Conservation (phyloP, 2,113 vertebrate genomes). For the Crotalus viridis region DNA sequence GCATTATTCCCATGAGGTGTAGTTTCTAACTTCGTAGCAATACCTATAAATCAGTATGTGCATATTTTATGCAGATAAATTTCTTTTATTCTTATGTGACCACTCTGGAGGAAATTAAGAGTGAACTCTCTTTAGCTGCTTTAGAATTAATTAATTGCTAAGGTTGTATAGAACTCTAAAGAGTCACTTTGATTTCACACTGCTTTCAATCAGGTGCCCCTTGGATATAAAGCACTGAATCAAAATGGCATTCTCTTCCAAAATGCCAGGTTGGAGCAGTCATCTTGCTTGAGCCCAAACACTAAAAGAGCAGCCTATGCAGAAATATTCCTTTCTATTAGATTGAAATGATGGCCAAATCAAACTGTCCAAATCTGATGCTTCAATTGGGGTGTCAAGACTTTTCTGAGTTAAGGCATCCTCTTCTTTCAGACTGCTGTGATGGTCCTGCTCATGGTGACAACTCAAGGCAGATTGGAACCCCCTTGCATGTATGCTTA, state of each 20-base stretch:
- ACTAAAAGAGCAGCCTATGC: background rate
- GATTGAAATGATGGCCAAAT: background rate
- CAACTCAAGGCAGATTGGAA: background rate
- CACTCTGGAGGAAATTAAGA: background rate
- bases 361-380: background rate
- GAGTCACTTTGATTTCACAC: background rate
- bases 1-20: background rate
- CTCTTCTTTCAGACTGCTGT: background rate
- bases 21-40: background rate
- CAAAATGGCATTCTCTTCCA: background rate
- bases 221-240: background rate
- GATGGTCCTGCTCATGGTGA: background rate
- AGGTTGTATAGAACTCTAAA: background rate
- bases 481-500: background rate
- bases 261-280: background rate
- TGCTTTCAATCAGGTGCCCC: background rate
- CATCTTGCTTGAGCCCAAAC: background rate
- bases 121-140: background rate
- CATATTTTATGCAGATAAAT: background rate
- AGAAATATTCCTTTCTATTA: background rate
- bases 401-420: background rate
- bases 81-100: background rate
- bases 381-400: background rate
- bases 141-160: background rate
- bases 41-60: background rate